Percentiles rank a stretch among this genome's conserved stretches.
phyloP scores from a whole-genome alignment of 2,888 invertebrate genomes.

The Anodontia alba region DNA sequence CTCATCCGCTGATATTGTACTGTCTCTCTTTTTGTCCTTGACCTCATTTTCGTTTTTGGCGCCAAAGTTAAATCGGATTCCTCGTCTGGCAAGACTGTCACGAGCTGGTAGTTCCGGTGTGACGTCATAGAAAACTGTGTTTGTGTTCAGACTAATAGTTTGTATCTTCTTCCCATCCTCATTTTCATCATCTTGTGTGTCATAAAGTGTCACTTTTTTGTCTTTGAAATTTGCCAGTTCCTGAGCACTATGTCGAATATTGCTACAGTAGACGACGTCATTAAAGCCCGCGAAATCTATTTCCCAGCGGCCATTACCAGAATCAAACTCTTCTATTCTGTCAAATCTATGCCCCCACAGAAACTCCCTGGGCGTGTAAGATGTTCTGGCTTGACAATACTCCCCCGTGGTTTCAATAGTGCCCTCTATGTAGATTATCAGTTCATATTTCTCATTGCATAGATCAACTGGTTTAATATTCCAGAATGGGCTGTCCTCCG shows the following conservation, averaged over 20 bases:
- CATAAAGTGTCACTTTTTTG: conserved; percentile 29
- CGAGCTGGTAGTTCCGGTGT: conserved; percentile 45
- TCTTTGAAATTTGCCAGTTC: conserved; percentile 58
- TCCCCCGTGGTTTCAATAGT: conserved; percentile 93
- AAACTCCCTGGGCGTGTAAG: conserved; percentile 84
- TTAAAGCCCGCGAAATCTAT: conserved; percentile 77
- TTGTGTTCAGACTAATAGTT: conserved; percentile 34
- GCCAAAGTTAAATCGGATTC: neutral
- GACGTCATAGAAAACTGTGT: conserved; percentile 44
- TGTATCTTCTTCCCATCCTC: conserved; percentile 22
- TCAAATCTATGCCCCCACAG: conserved; percentile 83
- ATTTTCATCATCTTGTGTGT: conserved; percentile 31
- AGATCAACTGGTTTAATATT: conserved; percentile 95
- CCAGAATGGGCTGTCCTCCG: conserved; percentile 94
- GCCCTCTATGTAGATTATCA: conserved; percentile 97
- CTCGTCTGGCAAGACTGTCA: conserved; percentile 20
- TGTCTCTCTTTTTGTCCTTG: conserved; percentile 22
- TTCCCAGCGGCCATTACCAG: conserved; percentile 75
- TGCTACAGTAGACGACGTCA: conserved; percentile 73
- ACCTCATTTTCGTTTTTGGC: neutral
- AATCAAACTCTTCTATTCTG: conserved; percentile 75
- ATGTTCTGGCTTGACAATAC: conserved; percentile 85
- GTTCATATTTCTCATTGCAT: conserved; percentile 91
- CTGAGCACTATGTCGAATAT: conserved; percentile 68
- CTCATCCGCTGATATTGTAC: conserved; percentile 40